Evolutionary conservation across 2,797 vertebrate species (phyloP), one percentile per base, ranked within the genome.

Genomic region (Gallinago stenura): DNA sequence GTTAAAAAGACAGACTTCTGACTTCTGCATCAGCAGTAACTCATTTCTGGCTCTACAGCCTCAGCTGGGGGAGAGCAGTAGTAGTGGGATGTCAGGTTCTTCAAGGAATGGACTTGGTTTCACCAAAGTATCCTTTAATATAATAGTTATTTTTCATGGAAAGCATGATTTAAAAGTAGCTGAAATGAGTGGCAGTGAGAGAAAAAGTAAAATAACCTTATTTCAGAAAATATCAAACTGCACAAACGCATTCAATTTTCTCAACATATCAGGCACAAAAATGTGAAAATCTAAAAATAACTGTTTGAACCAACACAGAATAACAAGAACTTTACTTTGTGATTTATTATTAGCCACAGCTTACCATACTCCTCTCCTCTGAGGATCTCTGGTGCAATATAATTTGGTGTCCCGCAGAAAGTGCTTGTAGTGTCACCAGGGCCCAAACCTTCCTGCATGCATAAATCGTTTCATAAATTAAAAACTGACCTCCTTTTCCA

Each of bases 361-460:
- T 98, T 96, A 99, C 99, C 99, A 15, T 99, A 99, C 87, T 99
- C 99, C 92, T 99, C 99, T 96, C 99, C 99, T 95, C 99, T 97
- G 69, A 99, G 98, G 96, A 99, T 99, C 97, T 99, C 99, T 1
- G 99, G 99, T 70, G 99, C 99, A 16, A 99, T 99, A 94, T 99
- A 99, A 97, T 99, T 99, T 12, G 99, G 99, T 28, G 99, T 99
- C 84, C 99, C 99, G 87, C 99, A 99, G 97, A 99, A 99, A 60
- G 99, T 99, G 97, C 99, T 99, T 30, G 99, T 99, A 33, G 99
- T 99, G 98, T 99, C 99, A 4, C 99, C 99, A 5, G 99, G 99
- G 97, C 99, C 99, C 97, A 99, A 98, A 68, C 99, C 99, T 98
- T 99, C 99, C 99, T 99, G 97, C 19, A 53, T n/a, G 78, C 90